Conservation (phyloP, 2,888 invertebrate genomes). For the Dryomyza anilis region DNA sequence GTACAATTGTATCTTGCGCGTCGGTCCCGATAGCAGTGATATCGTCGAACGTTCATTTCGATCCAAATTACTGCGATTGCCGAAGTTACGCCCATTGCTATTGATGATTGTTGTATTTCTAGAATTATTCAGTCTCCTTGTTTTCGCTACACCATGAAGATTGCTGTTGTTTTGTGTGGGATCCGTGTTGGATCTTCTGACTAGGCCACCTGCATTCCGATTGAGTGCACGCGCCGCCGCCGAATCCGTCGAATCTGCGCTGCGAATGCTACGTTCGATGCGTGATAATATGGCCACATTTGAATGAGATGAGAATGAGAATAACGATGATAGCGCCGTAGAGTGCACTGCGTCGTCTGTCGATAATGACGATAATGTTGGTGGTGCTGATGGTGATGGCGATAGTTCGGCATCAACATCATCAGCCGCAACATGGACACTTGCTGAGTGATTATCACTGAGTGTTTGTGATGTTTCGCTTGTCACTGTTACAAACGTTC, state of each 20-base stretch:
- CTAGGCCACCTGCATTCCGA: constrained; percentile 32
- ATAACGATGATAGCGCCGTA: neutral
- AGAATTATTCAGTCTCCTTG: constrained; percentile 61
- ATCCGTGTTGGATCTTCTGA: constrained; percentile 33
- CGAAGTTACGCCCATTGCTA: constrained; percentile 38
- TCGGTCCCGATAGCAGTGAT: constrained; percentile 81
- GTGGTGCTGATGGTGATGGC: constrained; percentile 30
- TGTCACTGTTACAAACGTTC: constrained; percentile 17
- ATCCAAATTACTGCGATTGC: constrained; percentile 54
- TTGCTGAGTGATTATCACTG: constrained; percentile 23
- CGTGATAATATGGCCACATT: constrained; percentile 50
- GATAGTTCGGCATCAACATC: constrained; percentile 34
- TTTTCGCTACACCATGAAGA: constrained; percentile 51
- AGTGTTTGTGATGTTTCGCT: constrained; percentile 28
- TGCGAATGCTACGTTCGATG: constrained; percentile 58
- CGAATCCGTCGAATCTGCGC: constrained; percentile 23
- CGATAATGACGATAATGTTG: constrained; percentile 33
- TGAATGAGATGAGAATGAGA: constrained; percentile 10
- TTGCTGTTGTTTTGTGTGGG: neutral
- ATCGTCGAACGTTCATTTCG: constrained; percentile 75
- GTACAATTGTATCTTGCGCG: constrained; percentile 82
- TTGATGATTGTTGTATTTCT: constrained; percentile 51
- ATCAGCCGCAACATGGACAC: constrained; percentile 13
- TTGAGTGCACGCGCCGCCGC: constrained; percentile 1
- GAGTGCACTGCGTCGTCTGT: constrained; percentile 32